Conservation (phyloP, 2,888 invertebrate genomes). For the Eudemis profundana region DNA sequence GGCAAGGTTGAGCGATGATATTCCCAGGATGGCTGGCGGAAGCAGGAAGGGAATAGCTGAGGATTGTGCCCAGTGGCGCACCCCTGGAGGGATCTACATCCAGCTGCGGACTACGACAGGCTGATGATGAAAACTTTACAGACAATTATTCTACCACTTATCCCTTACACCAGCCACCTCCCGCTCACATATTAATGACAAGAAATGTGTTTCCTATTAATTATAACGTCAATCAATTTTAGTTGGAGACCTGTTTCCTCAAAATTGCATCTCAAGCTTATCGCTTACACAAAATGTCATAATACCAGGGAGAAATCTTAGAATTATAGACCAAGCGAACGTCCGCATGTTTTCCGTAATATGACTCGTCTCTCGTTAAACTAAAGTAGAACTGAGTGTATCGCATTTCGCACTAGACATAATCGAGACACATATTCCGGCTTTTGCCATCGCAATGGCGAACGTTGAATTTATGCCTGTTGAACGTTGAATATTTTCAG, state of each 20-base stretch:
- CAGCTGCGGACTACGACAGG: too few relatives aligned
- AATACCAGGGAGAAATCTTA: conserved; percentile 31
- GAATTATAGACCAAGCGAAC: conserved; percentile 36
- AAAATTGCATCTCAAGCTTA: conserved; percentile 31
- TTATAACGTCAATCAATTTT: conserved; percentile 23
- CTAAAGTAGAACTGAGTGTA: conserved; percentile 45
- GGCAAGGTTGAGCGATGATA: too few relatives aligned
- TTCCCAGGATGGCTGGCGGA: too few relatives aligned
- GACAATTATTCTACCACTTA: neutral
- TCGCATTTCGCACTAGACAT: conserved; percentile 59
- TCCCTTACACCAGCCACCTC: neutral
- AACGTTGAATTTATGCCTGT: conserved; percentile 36
- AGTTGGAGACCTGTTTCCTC: conserved; percentile 8
- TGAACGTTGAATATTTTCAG: conserved; percentile 21
- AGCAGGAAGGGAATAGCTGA: too few relatives aligned
- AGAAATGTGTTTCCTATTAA: conserved; percentile 8
- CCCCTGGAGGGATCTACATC: too few relatives aligned
- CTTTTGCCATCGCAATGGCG: conserved; percentile 59
- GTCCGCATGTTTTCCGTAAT: conserved; percentile 42
- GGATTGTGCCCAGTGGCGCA: too few relatives aligned
- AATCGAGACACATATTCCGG: conserved; percentile 66
- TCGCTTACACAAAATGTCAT: conserved; percentile 38
- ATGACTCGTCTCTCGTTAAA: conserved; percentile 32
- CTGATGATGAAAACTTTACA: too few relatives aligned
- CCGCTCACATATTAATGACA: neutral